These are phyloP conservation scores for Stegophylla sp. DNA, from an alignment of 2,888 invertebrate genomes.

Conservation along the genomic window DNA sequence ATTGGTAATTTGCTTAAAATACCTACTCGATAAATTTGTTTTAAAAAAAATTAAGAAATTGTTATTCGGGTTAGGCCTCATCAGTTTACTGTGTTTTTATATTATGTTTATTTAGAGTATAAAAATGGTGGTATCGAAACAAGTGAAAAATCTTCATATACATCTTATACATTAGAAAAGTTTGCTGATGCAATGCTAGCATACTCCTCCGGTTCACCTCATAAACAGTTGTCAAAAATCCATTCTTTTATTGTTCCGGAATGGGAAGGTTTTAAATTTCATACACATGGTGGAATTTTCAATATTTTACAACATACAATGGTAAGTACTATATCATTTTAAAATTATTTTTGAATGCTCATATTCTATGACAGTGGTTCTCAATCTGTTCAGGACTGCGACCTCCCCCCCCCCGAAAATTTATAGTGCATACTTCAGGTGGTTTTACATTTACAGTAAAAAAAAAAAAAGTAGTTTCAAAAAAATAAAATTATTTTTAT, in stretches of 20 bases:
- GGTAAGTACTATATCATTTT: constrained; percentile 6
- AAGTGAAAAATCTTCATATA: constrained; percentile 33
- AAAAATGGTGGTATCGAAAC: constrained; percentile 28
- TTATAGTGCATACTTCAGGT: no score
- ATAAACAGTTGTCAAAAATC: constrained; percentile 49
- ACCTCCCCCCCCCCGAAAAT: no score
- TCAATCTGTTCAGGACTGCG: no score
- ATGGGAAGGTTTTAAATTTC: constrained; percentile 46
- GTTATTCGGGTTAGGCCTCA: not conserved
- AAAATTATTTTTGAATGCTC: no score
- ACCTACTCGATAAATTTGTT: not conserved
- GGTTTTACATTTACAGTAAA: no score
- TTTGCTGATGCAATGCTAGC: constrained; percentile 49
- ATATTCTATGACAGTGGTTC: no score
- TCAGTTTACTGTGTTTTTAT: constrained; percentile 38
- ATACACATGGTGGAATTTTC: constrained; percentile 52
- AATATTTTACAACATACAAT: constrained; percentile 40
- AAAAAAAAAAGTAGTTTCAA: no score
- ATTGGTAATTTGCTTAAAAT: not conserved
- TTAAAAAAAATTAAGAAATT: not conserved
- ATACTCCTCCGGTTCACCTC: constrained; percentile 25
- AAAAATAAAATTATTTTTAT: no score
- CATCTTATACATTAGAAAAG: constrained; percentile 55
- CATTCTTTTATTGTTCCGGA: constrained; percentile 49
- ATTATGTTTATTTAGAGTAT: constrained; percentile 55